Percentiles rank a stretch among this genome's conserved stretches.
Evolutionary conservation across 2,113 vertebrate species (phyloP).

Genomic region (Cavia porcellus): DNA sequence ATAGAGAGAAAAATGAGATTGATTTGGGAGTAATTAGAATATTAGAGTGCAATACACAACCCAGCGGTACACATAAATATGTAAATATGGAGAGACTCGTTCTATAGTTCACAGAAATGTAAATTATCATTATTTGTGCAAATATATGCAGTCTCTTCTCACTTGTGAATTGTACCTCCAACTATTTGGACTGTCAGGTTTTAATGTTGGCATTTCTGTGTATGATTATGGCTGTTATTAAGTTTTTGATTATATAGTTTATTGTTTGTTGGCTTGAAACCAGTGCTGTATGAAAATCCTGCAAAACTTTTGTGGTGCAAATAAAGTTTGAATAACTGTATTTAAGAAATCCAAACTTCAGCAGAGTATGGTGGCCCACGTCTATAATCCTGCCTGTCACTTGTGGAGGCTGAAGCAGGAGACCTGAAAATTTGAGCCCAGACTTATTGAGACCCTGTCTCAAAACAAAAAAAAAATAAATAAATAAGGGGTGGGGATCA

Average conservation of each 20-base stretch:
- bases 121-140: slow-evolving; percentile 83
- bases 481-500: not conserved
- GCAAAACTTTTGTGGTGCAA: not conserved
- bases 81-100: slow-evolving; percentile 69
- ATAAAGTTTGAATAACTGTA: not conserved
- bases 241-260: slow-evolving; percentile 58
- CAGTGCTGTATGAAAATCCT: not conserved
- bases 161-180: slow-evolving; percentile 76
- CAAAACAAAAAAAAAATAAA: not conserved
- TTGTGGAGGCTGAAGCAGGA: not conserved
- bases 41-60: slow-evolving; percentile 38
- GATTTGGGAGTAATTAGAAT: slow-evolving; percentile 66
- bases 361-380: no score
- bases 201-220: slow-evolving; percentile 50
- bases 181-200: slow-evolving; percentile 55
- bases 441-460: not conserved
- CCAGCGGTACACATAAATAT: slow-evolving; percentile 66
- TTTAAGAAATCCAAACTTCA: slow-evolving; percentile 34
- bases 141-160: slow-evolving; percentile 77
- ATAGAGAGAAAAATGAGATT: slow-evolving; percentile 57
- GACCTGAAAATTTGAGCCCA: not conserved
- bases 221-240: slow-evolving; percentile 57
- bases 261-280: slow-evolving; percentile 12
- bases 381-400: not conserved
- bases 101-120: slow-evolving; percentile 73